Percentiles rank a stretch among this genome's conserved stretches.
Evolutionary conservation across 2,797 vertebrate species (phyloP).

Genomic region (Pogonophryne albipinna): DNA sequence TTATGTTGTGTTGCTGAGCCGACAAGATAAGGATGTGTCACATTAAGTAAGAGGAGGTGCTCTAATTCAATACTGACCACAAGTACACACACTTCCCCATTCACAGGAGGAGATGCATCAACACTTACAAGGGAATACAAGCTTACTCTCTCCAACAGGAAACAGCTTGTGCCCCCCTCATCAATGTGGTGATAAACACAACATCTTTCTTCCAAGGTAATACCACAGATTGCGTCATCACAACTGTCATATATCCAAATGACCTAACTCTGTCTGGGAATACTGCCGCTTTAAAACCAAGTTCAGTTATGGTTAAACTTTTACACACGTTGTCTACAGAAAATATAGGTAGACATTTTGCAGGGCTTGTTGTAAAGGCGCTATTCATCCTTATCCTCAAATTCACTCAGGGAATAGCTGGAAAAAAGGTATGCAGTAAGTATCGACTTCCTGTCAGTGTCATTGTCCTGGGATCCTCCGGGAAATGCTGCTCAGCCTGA

Average conservation of each 20-base stretch:
- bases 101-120: constrained; percentile 9
- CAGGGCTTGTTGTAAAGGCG: neutral
- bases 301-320: constrained; percentile 20
- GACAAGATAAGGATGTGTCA: neutral
- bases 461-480: constrained; percentile 25
- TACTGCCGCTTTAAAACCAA: neutral
- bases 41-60: neutral
- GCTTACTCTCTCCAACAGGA: constrained; percentile 19
- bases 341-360: neutral
- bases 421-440: constrained; percentile 17
- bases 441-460: constrained; percentile 50
- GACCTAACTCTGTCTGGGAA: neutral
- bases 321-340: constrained; percentile 3
- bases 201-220: neutral
- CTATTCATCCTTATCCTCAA: neutral
- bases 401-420: neutral
- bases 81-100: constrained; percentile 25
- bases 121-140: constrained; percentile 5
- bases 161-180: constrained; percentile 29
- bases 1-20: neutral
- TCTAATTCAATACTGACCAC: neutral
- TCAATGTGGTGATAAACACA: neutral
- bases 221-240: neutral
- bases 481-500: constrained; percentile 51
- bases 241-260: neutral